phyloP scores from a whole-genome alignment of 2,888 invertebrate genomes.

The Gandaritis pyraliata region DNA sequence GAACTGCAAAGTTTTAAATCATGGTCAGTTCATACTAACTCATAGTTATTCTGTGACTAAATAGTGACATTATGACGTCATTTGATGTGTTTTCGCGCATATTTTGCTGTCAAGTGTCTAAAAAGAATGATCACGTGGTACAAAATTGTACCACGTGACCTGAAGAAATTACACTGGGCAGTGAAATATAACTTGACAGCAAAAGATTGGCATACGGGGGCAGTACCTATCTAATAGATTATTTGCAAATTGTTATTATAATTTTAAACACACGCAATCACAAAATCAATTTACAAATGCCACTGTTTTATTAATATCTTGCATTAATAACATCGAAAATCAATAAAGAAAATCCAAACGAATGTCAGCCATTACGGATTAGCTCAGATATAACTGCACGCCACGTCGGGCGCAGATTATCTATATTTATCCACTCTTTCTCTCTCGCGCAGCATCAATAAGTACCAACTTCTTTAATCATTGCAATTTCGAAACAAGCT shows the following conservation, averaged over 20 bases:
- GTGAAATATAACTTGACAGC: no score
- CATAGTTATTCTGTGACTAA: no score
- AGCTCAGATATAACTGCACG: constrained; percentile 42
- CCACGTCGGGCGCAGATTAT: constrained; percentile 44
- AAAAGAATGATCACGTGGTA: no score
- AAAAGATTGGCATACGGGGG: no score
- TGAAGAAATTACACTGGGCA: no score
- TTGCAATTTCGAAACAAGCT: constrained; percentile 84
- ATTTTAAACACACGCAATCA: constrained; percentile 6
- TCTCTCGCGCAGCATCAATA: constrained; percentile 69
- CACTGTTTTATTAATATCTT: constrained; percentile 28
- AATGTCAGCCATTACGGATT: constrained; percentile 49
- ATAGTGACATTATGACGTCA: no score
- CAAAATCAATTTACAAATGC: constrained; percentile 32
- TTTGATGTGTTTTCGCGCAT: no score
- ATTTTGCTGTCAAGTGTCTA: no score
- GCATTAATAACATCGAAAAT: constrained; percentile 34
- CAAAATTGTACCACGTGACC: no score
- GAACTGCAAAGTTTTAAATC: no score
- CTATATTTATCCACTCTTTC: constrained; percentile 54
- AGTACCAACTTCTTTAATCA: constrained; percentile 78
- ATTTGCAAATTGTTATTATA: not conserved
- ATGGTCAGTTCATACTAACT: no score
- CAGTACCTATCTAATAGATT: not conserved
- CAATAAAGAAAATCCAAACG: constrained; percentile 37